Percentiles rank a stretch among this genome's conserved stretches.
These are phyloP conservation scores for Pristionchus arcanus DNA, from an alignment of 2,888 invertebrate genomes.

Conservation along the genomic window DNA sequence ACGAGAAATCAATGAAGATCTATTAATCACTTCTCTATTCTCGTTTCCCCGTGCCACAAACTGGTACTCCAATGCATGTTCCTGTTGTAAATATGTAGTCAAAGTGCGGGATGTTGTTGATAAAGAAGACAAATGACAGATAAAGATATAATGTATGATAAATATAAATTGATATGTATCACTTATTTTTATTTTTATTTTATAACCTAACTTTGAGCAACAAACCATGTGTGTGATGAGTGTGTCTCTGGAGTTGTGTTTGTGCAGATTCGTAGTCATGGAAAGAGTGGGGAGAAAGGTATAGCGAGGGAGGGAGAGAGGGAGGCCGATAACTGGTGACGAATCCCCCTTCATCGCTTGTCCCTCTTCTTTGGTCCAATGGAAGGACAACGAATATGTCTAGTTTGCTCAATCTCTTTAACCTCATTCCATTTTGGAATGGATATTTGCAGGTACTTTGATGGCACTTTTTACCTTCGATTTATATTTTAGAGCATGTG, in stretches of 20 bases:
- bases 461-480: neutral
- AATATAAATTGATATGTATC: too few relatives aligned
- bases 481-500: neutral
- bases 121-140: neutral
- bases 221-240: neutral
- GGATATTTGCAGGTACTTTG: constrained; percentile 17
- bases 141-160: too few relatives aligned
- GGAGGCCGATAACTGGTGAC: neutral
- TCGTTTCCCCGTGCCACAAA: neutral
- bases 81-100: constrained; percentile 4
- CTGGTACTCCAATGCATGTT: neutral
- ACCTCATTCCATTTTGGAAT: neutral
- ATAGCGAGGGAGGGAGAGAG: neutral
- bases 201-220: neutral
- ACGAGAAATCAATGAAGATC: constrained; percentile 74
- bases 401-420: neutral
- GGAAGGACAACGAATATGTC: neutral
- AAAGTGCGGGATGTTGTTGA: neutral
- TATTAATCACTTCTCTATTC: constrained; percentile 62
- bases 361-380: neutral
- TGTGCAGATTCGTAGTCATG: neutral
- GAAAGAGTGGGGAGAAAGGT: neutral
- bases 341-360: neutral
- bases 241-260: neutral
- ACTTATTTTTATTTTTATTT: too few relatives aligned